Percentiles rank a stretch among this genome's conserved stretches.
These are phyloP conservation scores for Anas flavirostris DNA, from an alignment of 2,797 vertebrate species.

Conservation along the genomic window DNA sequence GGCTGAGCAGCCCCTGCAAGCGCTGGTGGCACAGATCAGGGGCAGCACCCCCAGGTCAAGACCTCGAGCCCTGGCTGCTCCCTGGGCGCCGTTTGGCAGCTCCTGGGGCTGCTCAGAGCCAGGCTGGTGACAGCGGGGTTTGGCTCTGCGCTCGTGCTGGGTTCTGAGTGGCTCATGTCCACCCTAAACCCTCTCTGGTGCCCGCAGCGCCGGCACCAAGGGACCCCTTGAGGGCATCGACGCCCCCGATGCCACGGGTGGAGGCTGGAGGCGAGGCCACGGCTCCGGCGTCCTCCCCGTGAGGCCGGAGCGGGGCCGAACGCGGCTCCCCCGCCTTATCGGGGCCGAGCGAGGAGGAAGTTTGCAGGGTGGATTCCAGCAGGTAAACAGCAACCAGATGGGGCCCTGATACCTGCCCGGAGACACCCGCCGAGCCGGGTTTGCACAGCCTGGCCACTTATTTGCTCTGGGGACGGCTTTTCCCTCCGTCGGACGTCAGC, in stretches of 20 bases:
- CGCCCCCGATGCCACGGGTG: rapidly evolving
- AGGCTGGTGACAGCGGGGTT: not conserved
- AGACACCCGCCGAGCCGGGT: not conserved
- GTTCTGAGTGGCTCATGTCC: not conserved
- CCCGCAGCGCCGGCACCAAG: rapidly evolving
- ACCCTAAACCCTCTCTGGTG: not conserved
- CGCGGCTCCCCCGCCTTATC: not conserved
- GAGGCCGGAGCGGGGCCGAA: rapidly evolving
- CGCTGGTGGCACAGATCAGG: not conserved
- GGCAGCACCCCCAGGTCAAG: not conserved
- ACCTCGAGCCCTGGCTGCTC: not conserved
- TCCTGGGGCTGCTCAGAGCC: not conserved
- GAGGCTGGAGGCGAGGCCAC: rapidly evolving
- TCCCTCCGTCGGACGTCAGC: not conserved
- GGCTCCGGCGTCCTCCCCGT: not conserved
- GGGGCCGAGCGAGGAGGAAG: not conserved
- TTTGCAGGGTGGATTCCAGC: slow-evolving; percentile 64
- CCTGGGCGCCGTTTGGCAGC: not conserved
- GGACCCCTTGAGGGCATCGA: not conserved
- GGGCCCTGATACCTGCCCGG: slow-evolving; percentile 20
- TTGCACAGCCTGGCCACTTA: not conserved
- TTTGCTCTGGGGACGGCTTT: slow-evolving; percentile 61
- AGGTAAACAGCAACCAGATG: slow-evolving; percentile 65
- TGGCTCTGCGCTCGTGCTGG: not conserved
- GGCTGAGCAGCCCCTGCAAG: not conserved